A percentile compares a stretch with the other conserved stretches of the same genome.
Evolutionary conservation across 2,113 vertebrate genomes (phyloP).

Genomic region (Takifugu bimaculatus): DNA sequence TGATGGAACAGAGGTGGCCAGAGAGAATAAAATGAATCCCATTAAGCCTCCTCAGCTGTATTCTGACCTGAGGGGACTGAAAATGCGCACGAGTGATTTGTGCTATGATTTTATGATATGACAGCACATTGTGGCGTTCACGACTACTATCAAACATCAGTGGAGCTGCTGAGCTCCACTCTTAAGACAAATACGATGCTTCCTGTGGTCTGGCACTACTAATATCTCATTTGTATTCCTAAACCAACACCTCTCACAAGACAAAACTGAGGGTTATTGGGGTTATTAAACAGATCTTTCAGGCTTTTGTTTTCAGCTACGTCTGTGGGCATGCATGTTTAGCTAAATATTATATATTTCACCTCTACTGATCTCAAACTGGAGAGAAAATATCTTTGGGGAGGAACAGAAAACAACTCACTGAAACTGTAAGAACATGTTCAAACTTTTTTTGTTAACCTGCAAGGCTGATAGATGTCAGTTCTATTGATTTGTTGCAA

Average conservation of each 20-base stretch:
- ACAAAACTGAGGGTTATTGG: background rate
- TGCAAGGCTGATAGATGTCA: no score
- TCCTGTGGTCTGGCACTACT: background rate
- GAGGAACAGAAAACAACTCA: background rate
- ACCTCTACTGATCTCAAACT: background rate
- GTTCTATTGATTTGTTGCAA: no score
- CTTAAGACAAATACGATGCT: background rate
- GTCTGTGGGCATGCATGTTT: background rate
- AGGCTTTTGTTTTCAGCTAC: background rate
- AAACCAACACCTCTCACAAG: background rate
- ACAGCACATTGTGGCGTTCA: background rate
- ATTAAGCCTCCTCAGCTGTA: background rate
- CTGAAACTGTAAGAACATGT: no score
- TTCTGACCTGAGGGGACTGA: background rate
- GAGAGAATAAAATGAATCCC: background rate
- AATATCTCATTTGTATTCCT: background rate
- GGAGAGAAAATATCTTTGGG: background rate
- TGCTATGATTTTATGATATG: background rate
- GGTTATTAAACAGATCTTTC: background rate
- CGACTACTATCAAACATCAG: no score
- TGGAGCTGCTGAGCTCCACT: no score
- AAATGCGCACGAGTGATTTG: background rate
- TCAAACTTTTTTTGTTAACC: no score
- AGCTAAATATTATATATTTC: background rate
- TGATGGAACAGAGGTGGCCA: conserved; percentile 4